These are phyloP conservation scores for Melanotaenia boesemani DNA, from an alignment of 2,797 vertebrate genomes.

Conservation along the genomic window DNA sequence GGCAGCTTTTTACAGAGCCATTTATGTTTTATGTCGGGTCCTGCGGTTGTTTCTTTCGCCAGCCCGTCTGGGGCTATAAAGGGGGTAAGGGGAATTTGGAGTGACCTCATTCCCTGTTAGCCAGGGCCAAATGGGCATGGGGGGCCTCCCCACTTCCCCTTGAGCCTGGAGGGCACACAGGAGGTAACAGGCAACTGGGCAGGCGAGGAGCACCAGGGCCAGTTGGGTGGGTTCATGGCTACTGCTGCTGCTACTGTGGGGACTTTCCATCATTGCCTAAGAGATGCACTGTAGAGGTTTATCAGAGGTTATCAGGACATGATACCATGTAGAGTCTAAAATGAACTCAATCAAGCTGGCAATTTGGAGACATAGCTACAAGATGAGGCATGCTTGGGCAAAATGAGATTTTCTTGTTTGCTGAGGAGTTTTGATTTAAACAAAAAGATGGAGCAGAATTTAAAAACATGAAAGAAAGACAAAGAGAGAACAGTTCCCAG, in stretches of 20 bases:
- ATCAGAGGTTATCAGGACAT: constrained; percentile 39
- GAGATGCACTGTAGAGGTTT: constrained; percentile 57
- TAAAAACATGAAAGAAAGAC: constrained; percentile 14
- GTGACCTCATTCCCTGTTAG: constrained; percentile 85
- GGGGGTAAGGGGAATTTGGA: constrained; percentile 82
- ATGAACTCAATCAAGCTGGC: constrained; percentile 64
- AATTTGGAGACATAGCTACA: constrained; percentile 50
- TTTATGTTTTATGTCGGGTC: constrained; percentile 82
- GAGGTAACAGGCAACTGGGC: constrained; percentile 73
- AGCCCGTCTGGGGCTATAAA: constrained; percentile 79
- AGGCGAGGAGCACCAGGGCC: constrained; percentile 66
- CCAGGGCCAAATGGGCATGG: constrained; percentile 79
- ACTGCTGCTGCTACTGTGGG: constrained; percentile 55
- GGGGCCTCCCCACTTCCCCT: constrained; percentile 79
- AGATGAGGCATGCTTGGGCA: constrained; percentile 55
- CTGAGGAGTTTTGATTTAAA: constrained; percentile 49
- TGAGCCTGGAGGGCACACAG: constrained; percentile 80
- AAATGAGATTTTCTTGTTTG: constrained; percentile 55
- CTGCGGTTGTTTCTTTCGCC: constrained; percentile 78
- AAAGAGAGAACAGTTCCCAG: constrained; percentile 61
- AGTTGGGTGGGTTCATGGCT: constrained; percentile 74
- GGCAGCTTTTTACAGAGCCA: constrained; percentile 80
- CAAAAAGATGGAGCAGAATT: constrained; percentile 30
- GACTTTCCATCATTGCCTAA: constrained; percentile 82
- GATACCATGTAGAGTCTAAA: constrained; percentile 44